phyloP scores from a whole-genome alignment of 2,797 vertebrate species.

The Emys orbicularis region DNA sequence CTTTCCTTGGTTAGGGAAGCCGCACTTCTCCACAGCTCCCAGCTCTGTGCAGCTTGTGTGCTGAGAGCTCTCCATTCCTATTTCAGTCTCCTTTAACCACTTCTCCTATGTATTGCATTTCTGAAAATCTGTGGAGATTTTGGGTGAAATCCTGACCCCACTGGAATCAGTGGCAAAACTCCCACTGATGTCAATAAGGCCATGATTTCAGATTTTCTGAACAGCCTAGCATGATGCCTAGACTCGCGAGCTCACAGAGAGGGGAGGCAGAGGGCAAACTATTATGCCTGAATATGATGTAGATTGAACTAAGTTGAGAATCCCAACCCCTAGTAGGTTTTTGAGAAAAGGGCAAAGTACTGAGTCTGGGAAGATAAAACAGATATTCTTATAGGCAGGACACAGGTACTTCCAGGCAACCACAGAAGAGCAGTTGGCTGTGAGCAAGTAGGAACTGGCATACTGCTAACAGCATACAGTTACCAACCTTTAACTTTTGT shows the following conservation, averaged over 20 bases:
- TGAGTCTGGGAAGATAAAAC: background rate
- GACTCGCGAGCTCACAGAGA: background rate
- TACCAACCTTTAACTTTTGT: background rate
- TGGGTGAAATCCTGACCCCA: background rate
- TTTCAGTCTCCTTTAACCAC: background rate
- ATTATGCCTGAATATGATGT: background rate
- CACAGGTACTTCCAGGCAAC: background rate
- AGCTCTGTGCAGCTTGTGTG: background rate
- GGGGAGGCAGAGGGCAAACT: background rate
- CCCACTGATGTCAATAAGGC: background rate
- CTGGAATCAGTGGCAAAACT: background rate
- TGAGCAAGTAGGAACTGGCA: background rate
- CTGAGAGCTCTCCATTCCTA: too few species aligned
- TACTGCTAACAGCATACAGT: background rate
- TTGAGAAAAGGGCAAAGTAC: background rate
- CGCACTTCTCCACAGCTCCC: background rate
- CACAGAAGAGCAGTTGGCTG: background rate
- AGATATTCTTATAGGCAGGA: background rate
- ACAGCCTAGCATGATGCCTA: background rate
- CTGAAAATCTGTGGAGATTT: background rate
- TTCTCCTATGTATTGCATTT: background rate
- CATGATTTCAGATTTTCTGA: too few species aligned
- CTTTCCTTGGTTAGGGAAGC: slow-evolving; percentile 29
- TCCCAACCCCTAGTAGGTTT: background rate
- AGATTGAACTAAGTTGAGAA: background rate